These are phyloP conservation scores for Apostichopus japonicus DNA, from an alignment of 35 echinoderm and acorn worm genomes.

Conservation along the genomic window DNA sequence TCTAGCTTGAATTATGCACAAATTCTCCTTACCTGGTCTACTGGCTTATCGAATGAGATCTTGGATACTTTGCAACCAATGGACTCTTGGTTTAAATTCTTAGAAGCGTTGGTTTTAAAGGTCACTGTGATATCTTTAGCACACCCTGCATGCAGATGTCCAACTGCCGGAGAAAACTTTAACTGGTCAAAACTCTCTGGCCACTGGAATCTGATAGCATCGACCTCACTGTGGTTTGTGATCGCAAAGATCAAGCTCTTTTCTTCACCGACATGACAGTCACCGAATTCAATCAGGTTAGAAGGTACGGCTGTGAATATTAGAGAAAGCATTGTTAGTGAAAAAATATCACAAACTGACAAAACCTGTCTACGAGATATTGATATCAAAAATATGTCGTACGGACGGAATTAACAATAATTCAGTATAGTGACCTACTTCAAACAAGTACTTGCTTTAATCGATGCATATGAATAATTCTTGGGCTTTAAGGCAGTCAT, in stretches of 20 bases:
- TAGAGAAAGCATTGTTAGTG: not conserved
- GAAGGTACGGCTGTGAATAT: slow-evolving; percentile 78
- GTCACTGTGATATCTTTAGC: slow-evolving; percentile 88
- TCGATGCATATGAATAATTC: too few species aligned
- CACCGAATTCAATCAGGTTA: slow-evolving; percentile 92
- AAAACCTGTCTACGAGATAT: too few species aligned
- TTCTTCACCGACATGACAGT: slow-evolving; percentile 88
- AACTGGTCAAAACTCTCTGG: slow-evolving; percentile 87
- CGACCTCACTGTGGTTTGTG: slow-evolving; percentile 84
- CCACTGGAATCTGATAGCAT: slow-evolving; percentile 98
- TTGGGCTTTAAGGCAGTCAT: too few species aligned
- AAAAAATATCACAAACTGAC: not conserved
- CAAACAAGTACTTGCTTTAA: too few species aligned
- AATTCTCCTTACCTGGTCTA: slow-evolving; percentile 76
- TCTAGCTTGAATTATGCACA: too few species aligned
- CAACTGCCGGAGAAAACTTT: slow-evolving; percentile 90
- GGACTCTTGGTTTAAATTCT: slow-evolving; percentile 61
- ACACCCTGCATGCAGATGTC: slow-evolving; percentile 87
- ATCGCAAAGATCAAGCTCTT: slow-evolving; percentile 88
- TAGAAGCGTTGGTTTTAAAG: slow-evolving; percentile 77
- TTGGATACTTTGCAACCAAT: slow-evolving; percentile 88
- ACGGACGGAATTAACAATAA: too few species aligned
- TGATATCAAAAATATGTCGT: too few species aligned
- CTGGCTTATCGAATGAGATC: slow-evolving; percentile 87
- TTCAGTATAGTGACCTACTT: too few species aligned